Base-by-base conservation (phyloP, 2,888 invertebrate genomes). In the Serripes groenlandicus region DNA sequence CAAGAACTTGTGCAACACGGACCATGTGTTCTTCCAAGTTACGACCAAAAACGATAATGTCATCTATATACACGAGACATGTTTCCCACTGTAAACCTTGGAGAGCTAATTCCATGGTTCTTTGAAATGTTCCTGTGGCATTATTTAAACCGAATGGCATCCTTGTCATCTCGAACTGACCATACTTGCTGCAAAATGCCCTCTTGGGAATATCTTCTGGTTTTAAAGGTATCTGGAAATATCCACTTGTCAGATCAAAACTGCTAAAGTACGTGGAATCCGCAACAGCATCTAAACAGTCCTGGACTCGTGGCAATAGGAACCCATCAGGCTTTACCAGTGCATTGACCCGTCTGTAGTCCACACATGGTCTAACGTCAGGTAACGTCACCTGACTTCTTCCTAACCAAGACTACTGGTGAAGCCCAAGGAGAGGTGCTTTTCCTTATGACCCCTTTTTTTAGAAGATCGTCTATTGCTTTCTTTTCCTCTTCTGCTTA, bases 261-360 rank as follows among this genome's bases (percentile, higher is more conserved):
- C 56, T 56, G 23, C 56, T n/a, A 26, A 56, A n/a, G n/a, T n/a
- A n/a, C n/a, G 56, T 56, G 11, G 23, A 21, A 56, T 26, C 56
- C 11, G 5, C 4, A n/a, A 56, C 26, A 11, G 56, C 56, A 56
- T 56, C 23, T 1, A 56, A 56, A 56, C 56, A 56, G 23, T 56
- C 56, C 7, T 56, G 3, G 11, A 56, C n/a, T 56, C 56, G 3
- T 56, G 56, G 56, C 23, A 56, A 26, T n/a, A 26, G 56, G 56
- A 56, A n/a, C 18, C 56, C 73, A 35, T 73, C 69, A 0, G 66
- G 69, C 34, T 72, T 73, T 1, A 66, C 62, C 1, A 76, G 30
- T 1, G 37, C 42, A 58, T 81, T 81, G 3, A 75, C 64, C 23
- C 34, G 34, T 0, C 73, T 21, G 32, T 78, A 81, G n/a, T 81